These are phyloP conservation scores for Paradoxurus hermaphroditus DNA, from an alignment of 2,113 vertebrate species.

Conservation along the genomic window DNA sequence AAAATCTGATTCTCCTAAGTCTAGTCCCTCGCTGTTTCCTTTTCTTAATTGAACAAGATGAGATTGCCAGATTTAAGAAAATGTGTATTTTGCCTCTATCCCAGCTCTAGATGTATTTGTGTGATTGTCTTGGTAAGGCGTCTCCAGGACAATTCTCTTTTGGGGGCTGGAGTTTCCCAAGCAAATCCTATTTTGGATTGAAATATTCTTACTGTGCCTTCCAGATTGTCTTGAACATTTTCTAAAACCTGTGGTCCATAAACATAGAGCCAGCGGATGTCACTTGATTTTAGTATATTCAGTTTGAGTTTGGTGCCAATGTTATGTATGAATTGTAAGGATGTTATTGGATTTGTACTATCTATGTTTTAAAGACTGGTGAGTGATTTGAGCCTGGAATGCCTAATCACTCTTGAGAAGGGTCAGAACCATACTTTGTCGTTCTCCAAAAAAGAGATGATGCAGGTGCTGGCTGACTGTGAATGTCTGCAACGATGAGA, in stretches of 20 bases:
- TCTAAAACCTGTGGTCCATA: conserved; percentile 49
- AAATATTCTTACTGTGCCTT: conserved; percentile 44
- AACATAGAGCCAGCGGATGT: conserved; percentile 60
- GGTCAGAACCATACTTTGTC: not conserved
- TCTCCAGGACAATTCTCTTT: conserved; percentile 17
- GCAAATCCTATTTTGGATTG: conserved; percentile 35
- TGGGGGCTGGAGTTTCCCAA: not conserved
- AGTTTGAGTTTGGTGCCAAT: conserved; percentile 39
- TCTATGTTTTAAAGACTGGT: conserved; percentile 51
- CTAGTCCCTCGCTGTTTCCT: not conserved
- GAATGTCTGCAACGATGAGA: not conserved
- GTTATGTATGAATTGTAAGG: conserved; percentile 49
- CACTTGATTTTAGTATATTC: conserved; percentile 54
- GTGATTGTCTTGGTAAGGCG: not conserved
- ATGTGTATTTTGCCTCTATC: not conserved
- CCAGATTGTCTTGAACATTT: conserved; percentile 66
- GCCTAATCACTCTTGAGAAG: not conserved
- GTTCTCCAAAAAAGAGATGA: not conserved
- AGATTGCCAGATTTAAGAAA: not conserved
- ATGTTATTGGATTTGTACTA: not conserved
- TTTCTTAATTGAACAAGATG: not conserved
- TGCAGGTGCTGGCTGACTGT: not conserved
- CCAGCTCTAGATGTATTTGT: not conserved
- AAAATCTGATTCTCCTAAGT: not conserved
- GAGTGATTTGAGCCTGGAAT: not conserved